Evolutionary conservation across 2,113 vertebrate genomes (phyloP).

Genomic region (Poecilia latipinna): DNA sequence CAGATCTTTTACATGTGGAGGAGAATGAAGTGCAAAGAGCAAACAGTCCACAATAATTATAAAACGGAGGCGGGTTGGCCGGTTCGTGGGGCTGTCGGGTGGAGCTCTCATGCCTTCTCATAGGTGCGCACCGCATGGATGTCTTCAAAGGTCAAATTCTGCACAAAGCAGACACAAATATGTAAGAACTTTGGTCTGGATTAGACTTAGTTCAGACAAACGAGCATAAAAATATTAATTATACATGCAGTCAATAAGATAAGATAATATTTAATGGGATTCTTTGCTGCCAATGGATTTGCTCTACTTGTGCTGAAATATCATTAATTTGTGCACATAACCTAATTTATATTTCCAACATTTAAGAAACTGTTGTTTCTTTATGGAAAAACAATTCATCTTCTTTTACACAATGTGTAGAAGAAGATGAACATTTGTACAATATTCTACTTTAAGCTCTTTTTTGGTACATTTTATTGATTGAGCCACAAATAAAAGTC

Average conservation of each 20-base stretch:
- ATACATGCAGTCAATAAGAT: neutral
- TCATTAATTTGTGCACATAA: neutral
- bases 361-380: neutral
- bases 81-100: slow-evolving; percentile 20
- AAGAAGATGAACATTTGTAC: neutral
- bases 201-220: neutral
- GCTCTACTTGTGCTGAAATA: neutral
- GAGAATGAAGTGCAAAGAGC: slow-evolving; percentile 70
- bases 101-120: slow-evolving; percentile 85
- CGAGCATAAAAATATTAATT: neutral
- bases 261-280: neutral
- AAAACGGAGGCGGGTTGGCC: slow-evolving; percentile 47
- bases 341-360: neutral
- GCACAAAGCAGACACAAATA: slow-evolving; percentile 46
- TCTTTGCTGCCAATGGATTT: neutral
- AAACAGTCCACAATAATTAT: slow-evolving; percentile 62
- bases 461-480: neutral
- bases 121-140: slow-evolving; percentile 90
- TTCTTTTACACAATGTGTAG: neutral
- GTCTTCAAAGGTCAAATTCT: slow-evolving; percentile 91
- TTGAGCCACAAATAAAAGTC: neutral
- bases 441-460: neutral
- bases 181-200: neutral
- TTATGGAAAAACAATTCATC: neutral
- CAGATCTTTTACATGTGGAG: slow-evolving; percentile 47